Evolutionary conservation across 2,797 vertebrate species (phyloP), one percentile per base, ranked within the genome.

Genomic region (Lagocephalus sceleratus): DNA sequence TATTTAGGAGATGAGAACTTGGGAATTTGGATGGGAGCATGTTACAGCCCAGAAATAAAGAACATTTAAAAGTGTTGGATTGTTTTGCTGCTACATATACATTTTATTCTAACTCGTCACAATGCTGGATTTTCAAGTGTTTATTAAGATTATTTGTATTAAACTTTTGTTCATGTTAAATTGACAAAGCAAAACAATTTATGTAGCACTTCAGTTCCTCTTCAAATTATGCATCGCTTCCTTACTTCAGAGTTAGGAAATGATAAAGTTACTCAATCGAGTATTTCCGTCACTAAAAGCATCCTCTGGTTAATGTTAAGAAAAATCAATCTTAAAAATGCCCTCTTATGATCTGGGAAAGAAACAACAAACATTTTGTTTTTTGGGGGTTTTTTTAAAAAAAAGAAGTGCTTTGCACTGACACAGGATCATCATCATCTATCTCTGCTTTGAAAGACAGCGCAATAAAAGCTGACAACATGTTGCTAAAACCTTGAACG

Each of bases 281-380:
- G 32, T 20, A 47, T 56, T 21, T 52, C 53, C 55, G 68, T 60
- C 54, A 66, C 23, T 25, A 57, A 48, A 5, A n/a, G 20, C 11
- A 23, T 48, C 47, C 40, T 47, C 9, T 26, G 45, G 26, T 64
- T 49, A 52, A 48, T 48, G 56, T 32, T 47, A 57, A 54, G n/a
- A 70, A 81, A 73, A 81, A 73, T 80, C 45, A 53, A 54, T 64
- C n/a, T n/a, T n/a, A 54, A 40, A 69, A 58, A 54, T 39, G 21
- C 20, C 14, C 39, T 40, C 7, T 46, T 51, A 47, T 45, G n/a
- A 25, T 60, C 23, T 29, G n/a, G 14, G 6, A 25, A 41, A 60
- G 42, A 20, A 60, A 61, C 32, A 44, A 40, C 62, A 42, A 25
- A 25, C 23, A 4, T 25, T 7, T n/a, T n/a, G n/a, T n/a, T n/a